Conservation (phyloP, 2,888 invertebrate species). For the Muschampia plurimacula region DNA sequence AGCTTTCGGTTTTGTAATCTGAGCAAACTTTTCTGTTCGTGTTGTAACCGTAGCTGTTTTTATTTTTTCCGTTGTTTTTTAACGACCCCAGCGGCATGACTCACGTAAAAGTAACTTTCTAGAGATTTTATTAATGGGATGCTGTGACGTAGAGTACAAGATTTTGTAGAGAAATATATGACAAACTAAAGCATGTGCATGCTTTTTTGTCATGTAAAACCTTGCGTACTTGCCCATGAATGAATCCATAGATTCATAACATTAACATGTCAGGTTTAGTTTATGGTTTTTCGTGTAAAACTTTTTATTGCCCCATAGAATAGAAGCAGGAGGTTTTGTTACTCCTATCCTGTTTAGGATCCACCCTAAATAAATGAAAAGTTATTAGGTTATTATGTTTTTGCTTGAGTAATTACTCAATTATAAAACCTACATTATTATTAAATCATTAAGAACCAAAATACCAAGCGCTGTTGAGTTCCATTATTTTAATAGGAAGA, state of each 20-base stretch:
- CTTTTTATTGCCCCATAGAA: neutral
- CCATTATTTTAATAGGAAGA: neutral
- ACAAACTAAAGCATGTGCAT: neutral
- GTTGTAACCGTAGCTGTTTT: slow-evolving; percentile 36
- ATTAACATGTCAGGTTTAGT: slow-evolving; percentile 30
- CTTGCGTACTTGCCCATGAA: slow-evolving; percentile 17
- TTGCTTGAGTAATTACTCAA: no score
- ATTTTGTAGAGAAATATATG: neutral
- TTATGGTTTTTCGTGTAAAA: slow-evolving; percentile 26
- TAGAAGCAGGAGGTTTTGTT: neutral
- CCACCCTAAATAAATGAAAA: no score
- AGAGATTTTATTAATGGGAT: slow-evolving; percentile 25
- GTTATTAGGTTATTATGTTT: no score
- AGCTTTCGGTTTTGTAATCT: neutral
- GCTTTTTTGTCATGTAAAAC: neutral
- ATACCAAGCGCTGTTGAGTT: no score
- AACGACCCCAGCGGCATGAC: slow-evolving; percentile 54
- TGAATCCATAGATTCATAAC: slow-evolving; percentile 33
- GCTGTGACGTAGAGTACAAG: slow-evolving; percentile 28
- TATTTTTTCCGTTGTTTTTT: slow-evolving; percentile 46
- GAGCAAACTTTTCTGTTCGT: neutral
- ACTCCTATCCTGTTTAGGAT: neutral
- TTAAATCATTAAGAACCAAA: no score
- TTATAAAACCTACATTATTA: no score
- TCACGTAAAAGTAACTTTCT: slow-evolving; percentile 57